Conservation (phyloP, 1,140 invertebrate genomes). For the Drosophila athabasca region DNA sequence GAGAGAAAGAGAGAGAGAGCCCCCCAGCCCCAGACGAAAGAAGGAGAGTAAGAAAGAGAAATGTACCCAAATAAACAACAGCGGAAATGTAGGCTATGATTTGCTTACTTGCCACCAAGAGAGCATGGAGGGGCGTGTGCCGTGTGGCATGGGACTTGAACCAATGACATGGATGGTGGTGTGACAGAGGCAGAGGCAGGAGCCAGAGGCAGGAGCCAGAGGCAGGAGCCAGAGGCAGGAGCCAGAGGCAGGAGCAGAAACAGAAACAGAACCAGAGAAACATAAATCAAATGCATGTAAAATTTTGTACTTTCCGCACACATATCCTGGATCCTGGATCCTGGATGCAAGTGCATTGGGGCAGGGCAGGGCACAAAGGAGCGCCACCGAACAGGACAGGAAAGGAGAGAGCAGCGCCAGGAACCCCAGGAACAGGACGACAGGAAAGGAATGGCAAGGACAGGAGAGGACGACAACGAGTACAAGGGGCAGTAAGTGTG, state of each 20-base stretch:
- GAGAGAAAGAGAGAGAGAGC: neutral
- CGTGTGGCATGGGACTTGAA: conserved; percentile 24
- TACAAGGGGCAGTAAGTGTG: conserved; percentile 17
- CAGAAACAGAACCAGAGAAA: conserved; percentile 28
- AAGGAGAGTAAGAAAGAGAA: conserved; percentile 32
- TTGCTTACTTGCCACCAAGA: conserved; percentile 69
- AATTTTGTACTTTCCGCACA: conserved; percentile 80
- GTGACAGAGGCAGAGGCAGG: conserved; percentile 41
- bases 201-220: neutral
- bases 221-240: neutral
- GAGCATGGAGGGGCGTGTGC: neutral
- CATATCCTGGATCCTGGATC: conserved; percentile 77
- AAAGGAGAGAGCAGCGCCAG: too few species aligned
- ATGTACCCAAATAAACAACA: conserved; percentile 66
- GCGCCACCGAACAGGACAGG: too few species aligned
- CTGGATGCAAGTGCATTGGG: conserved; percentile 66
- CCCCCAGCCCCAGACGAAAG: neutral
- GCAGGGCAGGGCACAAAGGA: conserved; percentile 36
- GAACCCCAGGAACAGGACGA: conserved; percentile 16
- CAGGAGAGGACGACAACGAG: neutral
- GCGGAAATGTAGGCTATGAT: conserved; percentile 80
- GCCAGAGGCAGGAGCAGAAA: conserved; percentile 8
- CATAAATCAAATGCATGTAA: conserved; percentile 82
- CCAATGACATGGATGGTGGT: conserved; percentile 47
- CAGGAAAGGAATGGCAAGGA: conserved; percentile 1